These are phyloP conservation scores for Ctenoplectra terminalis DNA, from an alignment of 1,140 invertebrate species.

Conservation along the genomic window DNA sequence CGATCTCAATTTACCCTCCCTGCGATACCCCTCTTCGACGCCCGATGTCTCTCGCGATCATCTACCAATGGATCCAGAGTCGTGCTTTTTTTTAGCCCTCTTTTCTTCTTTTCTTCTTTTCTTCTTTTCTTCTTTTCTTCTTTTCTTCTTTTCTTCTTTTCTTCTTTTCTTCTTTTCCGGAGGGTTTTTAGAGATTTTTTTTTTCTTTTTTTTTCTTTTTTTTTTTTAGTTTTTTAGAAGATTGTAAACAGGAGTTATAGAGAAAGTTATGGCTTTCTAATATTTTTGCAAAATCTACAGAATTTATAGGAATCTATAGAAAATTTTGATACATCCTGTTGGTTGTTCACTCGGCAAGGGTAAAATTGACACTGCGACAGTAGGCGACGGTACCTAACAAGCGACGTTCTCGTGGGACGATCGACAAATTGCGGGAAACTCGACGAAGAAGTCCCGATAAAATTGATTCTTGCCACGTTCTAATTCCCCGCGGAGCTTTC, in stretches of 20 bases:
- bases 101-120: background rate
- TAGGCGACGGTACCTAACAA: constrained; percentile 61
- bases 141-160: background rate
- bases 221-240: background rate
- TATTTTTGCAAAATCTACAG: background rate
- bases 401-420: constrained; percentile 64
- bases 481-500: constrained; percentile 37
- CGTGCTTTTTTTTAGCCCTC: background rate
- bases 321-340: background rate
- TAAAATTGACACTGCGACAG: constrained; percentile 39
- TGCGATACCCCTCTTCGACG: background rate
- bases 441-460: constrained; percentile 33
- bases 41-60: background rate
- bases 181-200: background rate
- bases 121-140: background rate
- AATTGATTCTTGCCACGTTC: constrained; percentile 57
- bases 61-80: too few relatives aligned
- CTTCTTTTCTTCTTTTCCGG: background rate
- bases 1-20: background rate
- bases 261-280: too few relatives aligned
- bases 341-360: background rate
- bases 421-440: constrained; percentile 61
- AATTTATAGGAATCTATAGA: background rate
- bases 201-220: background rate
- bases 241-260: too few relatives aligned